A percentile compares a stretch with the other conserved stretches of the same genome.
These are phyloP conservation scores for Amphipoea oculea DNA, from an alignment of 2,888 invertebrate genomes.

Conservation along the genomic window DNA sequence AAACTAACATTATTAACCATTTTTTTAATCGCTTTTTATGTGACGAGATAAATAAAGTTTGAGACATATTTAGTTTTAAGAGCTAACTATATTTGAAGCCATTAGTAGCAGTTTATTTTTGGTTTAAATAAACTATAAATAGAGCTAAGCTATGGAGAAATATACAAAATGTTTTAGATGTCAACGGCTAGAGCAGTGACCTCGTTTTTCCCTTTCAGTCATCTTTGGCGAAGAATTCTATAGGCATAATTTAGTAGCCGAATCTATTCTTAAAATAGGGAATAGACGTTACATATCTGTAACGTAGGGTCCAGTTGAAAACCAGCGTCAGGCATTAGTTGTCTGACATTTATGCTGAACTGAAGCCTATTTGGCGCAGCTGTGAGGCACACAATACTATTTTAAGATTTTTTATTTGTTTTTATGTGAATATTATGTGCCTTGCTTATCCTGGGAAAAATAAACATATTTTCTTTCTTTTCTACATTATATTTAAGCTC, in stretches of 20 bases:
- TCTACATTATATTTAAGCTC: not conserved
- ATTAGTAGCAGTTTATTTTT: slow-evolving; percentile 25
- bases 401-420: not conserved
- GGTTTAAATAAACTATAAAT: slow-evolving; percentile 34
- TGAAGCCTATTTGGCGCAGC: too few relatives aligned
- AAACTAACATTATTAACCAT: slow-evolving; percentile 53
- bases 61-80: slow-evolving; percentile 19
- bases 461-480: not conserved
- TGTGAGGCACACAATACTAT: too few relatives aligned
- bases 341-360: too few relatives aligned
- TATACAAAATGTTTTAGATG: not conserved
- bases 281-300: not conserved
- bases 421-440: too few relatives aligned
- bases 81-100: slow-evolving; percentile 13
- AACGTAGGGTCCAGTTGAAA: too few relatives aligned
- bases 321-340: too few relatives aligned
- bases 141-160: not conserved
- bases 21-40: slow-evolving; percentile 46
- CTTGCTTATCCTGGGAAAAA: too few relatives aligned
- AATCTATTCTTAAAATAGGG: not conserved
- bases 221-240: slow-evolving; percentile 1
- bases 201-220: slow-evolving; percentile 25
- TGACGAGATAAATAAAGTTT: slow-evolving; percentile 37
- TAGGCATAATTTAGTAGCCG: too few relatives aligned
- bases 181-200: slow-evolving; percentile 21